Base-by-base conservation (phyloP, 2,113 vertebrate species). In the Sphyrna mokarran region DNA sequence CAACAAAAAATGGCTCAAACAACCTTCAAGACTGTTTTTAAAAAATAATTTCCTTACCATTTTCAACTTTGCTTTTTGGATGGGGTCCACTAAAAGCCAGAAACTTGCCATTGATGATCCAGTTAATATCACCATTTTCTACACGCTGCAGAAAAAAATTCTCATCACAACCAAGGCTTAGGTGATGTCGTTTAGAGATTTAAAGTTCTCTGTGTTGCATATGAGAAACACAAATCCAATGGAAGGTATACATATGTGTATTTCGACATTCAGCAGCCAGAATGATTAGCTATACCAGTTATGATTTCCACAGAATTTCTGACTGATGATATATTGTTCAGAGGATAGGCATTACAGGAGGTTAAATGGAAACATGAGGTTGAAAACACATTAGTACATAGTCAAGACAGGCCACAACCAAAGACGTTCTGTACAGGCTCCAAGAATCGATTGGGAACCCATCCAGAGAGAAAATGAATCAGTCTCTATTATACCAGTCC, bases 101-200 rank as follows among this genome's bases (percentile, higher is more conserved):
- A 96, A 99, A 98, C 96, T 99, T 99, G 95, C 98, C 98, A 3
- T 98, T 99, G 95, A 99, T 97, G 90, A 99, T 99, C 99, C 99
- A 99, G 97, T 99, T 99, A 97, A 99, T 98, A 97, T 99, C 99
- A 85, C 99, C 99, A 22, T 99, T 99, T 97, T 99, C 99, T 96
- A 99, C 99, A 37, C 99, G 97, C 99, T 99, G 95, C 80, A 95
- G 95, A 48, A 95, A 97, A 61, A 93, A 93, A 93, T 93, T 61
- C n/a, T 93, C 14, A 66, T 66, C n/a, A 93, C 18, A 13, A 93
- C 66, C 33, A 93, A 68, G 89, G 18, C 58, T 66, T 37, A 93
- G 61, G 89, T 37, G 16, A 93, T 68, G 63, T 93, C 20, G 0
- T 22, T 93, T 58, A 13, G 54, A 89, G 1, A 14, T 95, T 96